Base-by-base conservation (phyloP, 2,113 vertebrate genomes). In the Anarrhichthys ocellatus region DNA sequence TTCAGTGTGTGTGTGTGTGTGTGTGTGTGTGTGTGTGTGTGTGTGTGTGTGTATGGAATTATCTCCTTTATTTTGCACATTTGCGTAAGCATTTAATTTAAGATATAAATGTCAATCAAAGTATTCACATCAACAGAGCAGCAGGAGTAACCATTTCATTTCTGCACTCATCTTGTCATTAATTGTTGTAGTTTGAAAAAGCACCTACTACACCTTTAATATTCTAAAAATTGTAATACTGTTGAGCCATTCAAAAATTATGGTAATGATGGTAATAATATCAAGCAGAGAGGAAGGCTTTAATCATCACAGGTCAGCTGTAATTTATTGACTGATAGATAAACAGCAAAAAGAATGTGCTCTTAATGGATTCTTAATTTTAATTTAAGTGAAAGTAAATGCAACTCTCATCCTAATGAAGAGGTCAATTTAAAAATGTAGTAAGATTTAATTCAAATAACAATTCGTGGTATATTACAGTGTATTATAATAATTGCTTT, bases 351-450 rank as follows among this genome's bases (percentile, higher is more conserved):
- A 75, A 24, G 66, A 2, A 38, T 29, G 34, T 34, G 38, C 5
- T 70, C 10, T 46, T 4, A 0, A 15, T 40, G 14, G 42, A n/a
- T 62, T 6, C 80, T 65, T 54, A 18, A 14, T 56, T 85, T 38
- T 44, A 36, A 76, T 79, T 86, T 1, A 62, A 29, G 9, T 44
- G 0, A 66, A 71, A 72, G 27, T 76, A 73, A 76, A 83, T 59
- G 20, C 20, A 80, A 36, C n/a, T 68, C 2, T 29, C 9, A 32
- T 79, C 27, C 24, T 5, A 4, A 68, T 36, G 54, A 69, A 78
- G 1, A 50, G 42, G 18, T 32, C 6, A 32, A 34, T 79, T 40
- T 38, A 17, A 36, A 65, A 70, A 76, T 50, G 0, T 6, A 68
- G 44, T 67, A 20, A 6, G 5, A 36, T 62, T 6, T 11, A 0